Base-by-base conservation (phyloP, 2,797 vertebrate species). In the Hippopotamyrus pictus region DNA sequence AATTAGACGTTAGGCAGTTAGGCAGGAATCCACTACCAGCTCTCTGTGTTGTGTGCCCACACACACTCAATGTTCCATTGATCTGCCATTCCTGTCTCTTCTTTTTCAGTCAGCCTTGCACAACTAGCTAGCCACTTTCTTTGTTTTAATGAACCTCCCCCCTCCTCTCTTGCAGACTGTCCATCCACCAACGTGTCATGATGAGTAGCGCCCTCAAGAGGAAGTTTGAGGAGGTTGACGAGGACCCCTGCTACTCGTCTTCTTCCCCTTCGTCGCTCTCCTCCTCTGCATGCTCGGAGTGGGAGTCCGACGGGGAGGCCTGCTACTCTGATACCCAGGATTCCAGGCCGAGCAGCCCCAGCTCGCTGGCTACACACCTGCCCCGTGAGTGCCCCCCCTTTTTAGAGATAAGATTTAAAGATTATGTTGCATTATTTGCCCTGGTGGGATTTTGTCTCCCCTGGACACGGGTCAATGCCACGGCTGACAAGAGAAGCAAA, bases 151-250 rank as follows among this genome's bases (percentile, higher is more conserved):
- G 44, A 51, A 11, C 17, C 0, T 50, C 44, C 41, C n/a, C 46
- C 41, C 54, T 22, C 19, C 19, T 59, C 54, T 25, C 76, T 6
- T 82, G 33, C 92, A 96, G 94, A 95, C 89, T 90, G 85, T 91
- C 37, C 9, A 88, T 62, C 89, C 86, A 76, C 87, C 41, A 87
- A 92, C 50, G 93, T 9, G 0, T 92, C 93, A 95, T 94, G 94
- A 99, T 99, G 98, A 96, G 96, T 0, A 96, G 95, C 90, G 91
- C 96, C 62, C 93, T 97, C 6, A 99, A 99, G 94, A 97, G 98
- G 93, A 99, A 98, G 94, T 97, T 97, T 19, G 95, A 96, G 88
- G 97, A 97, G 93, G 92, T 97, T 90, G 97, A 97, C 37, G 97
- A 97, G 44, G 96, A 96, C 44, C 93, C 93, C 88, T 95, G 92